Base-by-base conservation (phyloP, 2,888 invertebrate genomes). In the Sturmia bella region DNA sequence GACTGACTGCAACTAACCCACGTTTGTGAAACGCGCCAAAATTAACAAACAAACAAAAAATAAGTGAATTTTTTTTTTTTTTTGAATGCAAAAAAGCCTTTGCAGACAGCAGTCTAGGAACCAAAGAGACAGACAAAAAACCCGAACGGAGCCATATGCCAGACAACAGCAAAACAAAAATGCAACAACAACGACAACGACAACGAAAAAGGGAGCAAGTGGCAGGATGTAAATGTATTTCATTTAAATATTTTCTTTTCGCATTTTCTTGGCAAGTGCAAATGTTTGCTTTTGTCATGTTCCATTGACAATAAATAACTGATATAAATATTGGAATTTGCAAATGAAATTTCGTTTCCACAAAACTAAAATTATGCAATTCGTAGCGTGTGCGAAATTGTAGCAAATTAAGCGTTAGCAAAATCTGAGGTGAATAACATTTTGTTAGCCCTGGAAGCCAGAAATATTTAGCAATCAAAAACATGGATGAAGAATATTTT, bases 281-380 rank as follows among this genome's bases (percentile, higher is more conserved):
- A 76, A 76, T 70, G 66, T 70, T 59, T 76, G 66, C 63, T 76
- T 52, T 72, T 76, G 75, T 76, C 75, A 56, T 66, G 70, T 72
- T 76, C 15, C 50, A 37, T 41, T 56, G 57, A 50, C 70, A 72
- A 72, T 64, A 72, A 78, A 3, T 32, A 32, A 32, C 32, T 32
- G n/a, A n/a, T n/a, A n/a, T n/a, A n/a, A n/a, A n/a, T n/a, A n/a
- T n/a, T n/a, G n/a, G n/a, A n/a, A n/a, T n/a, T n/a, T n/a, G n/a
- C n/a, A 70, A 69, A 63, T 63, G 19, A 56, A 61, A 43, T 52
- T 39, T 21, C 50, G 54, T 17, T 56, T 43, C 15, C 9, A 13
- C 1, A 13, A 41, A 13, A 24, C n/a, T n/a, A n/a, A n/a, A n/a
- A n/a, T n/a, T n/a, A n/a, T n/a, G n/a, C n/a, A n/a, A n/a, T n/a